Evolutionary conservation across 2,797 vertebrate genomes (phyloP), one percentile per base, ranked within the genome.

Genomic region (Rachycentron canadum): DNA sequence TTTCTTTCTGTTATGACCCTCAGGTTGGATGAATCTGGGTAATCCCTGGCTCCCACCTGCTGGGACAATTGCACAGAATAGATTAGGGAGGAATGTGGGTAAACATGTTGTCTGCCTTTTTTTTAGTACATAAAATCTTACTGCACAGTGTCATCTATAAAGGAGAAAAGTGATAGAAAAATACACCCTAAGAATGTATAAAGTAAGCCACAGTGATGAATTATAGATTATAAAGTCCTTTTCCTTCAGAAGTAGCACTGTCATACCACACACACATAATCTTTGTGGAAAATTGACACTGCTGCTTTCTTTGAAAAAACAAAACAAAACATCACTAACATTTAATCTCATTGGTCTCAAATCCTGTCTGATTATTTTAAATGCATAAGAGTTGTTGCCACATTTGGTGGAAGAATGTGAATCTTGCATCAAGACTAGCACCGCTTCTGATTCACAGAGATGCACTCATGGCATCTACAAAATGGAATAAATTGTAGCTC

Each of bases 11-110:
- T 68, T 66, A 61, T 12, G 68, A 73, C 26, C n/a, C 26, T 53
- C n/a, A 58, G n/a, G 41, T 40, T 38, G 43, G 55, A 1, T 45
- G 36, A 71, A 59, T 61, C n/a, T 2, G 32, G 66, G n/a, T 69
- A 64, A 63, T 61, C 55, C 49, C 3, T 4, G 7, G 17, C 41
- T 16, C 28, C 65, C 63, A 72, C 76, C 74, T 67, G 30, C 78
- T 67, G 73, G 67, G 49, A 76, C 57, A 77, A 71, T 78, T 55
- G 63, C 30, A 34, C 13, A 63, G 30, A 63, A 40, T 25, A 64
- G 79, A 82, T 85, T 69, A 30, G 26, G 47, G 58, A 69, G 7
- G 64, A 41, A 16, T 25, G 45, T 25, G 23, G 25, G 4, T 17
- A 26, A 56, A 58, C 26, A 58, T 64, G 28, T 47, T 25, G 28